Evolutionary conservation across 2,113 vertebrate species (phyloP).

Genomic region (Myanophis thanlyinensis): DNA sequence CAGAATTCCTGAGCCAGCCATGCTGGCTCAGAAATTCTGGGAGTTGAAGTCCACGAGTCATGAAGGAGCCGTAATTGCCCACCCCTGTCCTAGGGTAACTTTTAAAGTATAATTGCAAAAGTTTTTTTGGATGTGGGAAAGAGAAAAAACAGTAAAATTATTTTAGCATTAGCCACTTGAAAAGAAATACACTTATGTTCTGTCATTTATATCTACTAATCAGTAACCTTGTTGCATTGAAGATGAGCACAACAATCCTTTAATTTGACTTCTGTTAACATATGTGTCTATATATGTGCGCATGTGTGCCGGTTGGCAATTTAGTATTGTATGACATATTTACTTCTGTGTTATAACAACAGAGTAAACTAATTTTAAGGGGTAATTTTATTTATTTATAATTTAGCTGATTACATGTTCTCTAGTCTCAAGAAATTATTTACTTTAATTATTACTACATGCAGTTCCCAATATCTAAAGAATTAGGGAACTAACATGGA

Average conservation of each 20-base stretch:
- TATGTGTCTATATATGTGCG: background rate
- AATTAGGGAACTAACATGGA: background rate
- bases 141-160: background rate
- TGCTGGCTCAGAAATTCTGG: no score
- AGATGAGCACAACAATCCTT: background rate
- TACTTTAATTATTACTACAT: background rate
- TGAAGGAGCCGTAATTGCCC: no score
- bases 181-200: background rate
- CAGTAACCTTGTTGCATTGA: background rate
- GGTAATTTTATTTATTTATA: conserved; percentile 1
- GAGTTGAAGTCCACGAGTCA: no score
- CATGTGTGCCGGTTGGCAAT: background rate
- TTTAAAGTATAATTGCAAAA: background rate
- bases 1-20: no score
- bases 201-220: background rate
- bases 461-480: background rate
- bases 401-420: background rate
- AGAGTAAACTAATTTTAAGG: background rate
- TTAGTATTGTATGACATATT: background rate
- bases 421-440: conserved; percentile 6
- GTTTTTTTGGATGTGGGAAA: background rate
- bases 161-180: background rate
- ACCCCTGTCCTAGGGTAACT: background rate
- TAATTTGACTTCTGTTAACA: background rate
- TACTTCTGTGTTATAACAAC: background rate